A percentile compares a stretch with the other conserved stretches of the same genome.
Conservation (phyloP, 2,888 invertebrate genomes). For the Synanthedon tipuliformis region DNA sequence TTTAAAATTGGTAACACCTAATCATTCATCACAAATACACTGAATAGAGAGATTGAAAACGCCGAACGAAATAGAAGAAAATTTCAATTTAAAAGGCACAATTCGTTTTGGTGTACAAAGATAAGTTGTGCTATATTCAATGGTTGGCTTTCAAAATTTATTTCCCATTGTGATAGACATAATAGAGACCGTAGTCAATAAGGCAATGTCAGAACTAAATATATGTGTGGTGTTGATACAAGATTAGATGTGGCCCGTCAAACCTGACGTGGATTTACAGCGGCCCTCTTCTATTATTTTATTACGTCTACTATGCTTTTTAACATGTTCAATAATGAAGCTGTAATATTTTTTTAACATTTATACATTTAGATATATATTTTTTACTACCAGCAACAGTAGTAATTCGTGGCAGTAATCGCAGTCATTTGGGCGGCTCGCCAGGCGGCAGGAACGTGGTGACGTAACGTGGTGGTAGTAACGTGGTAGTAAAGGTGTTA, state of each 20-base stretch:
- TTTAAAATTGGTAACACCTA: no score
- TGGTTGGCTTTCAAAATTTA: constrained; percentile 1
- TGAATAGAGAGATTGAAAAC: no score
- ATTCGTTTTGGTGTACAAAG: constrained; percentile 2
- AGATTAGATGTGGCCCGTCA: constrained; percentile 22
- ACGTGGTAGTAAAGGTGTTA: no score
- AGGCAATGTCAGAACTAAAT: constrained; percentile 12
- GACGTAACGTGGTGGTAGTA: no score
- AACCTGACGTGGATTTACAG: constrained; percentile 19
- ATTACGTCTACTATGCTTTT: constrained; percentile 1
- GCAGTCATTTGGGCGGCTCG: no score
- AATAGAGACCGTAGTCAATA: constrained; percentile 17
- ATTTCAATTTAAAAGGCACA: neutral
- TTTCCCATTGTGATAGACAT: constrained; percentile 5
- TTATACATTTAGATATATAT: no score
- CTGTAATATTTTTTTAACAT: no score
- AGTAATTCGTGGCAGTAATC: no score
- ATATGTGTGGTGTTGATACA: constrained; percentile 18
- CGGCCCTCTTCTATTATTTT: constrained; percentile 10
- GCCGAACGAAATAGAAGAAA: neutral
- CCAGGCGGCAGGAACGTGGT: no score
- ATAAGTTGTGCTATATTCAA: constrained; percentile 2
- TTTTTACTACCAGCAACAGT: no score
- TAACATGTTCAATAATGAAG: neutral
- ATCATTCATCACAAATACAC: no score